Percentiles rank a stretch among this genome's conserved stretches.
phyloP scores from a whole-genome alignment of 2,888 invertebrate genomes.

The Ophion costatus region DNA sequence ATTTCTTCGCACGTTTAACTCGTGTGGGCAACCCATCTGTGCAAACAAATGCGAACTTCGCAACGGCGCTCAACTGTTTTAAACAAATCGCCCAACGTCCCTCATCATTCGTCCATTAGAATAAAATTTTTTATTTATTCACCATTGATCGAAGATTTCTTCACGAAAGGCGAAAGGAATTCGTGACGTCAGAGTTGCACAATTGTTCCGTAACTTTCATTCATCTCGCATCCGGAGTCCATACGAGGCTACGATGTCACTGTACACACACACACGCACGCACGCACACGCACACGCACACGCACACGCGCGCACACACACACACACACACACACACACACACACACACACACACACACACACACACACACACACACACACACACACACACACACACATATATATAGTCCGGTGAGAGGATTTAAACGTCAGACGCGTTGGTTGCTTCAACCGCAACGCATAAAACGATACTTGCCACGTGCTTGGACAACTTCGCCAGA shows the following conservation, averaged over 20 bases:
- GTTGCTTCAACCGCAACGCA: slow-evolving; percentile 51
- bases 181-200: slow-evolving; percentile 70
- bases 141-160: background rate
- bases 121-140: background rate
- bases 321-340: too few species aligned
- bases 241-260: slow-evolving; percentile 33
- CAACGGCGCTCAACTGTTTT: slow-evolving; percentile 26
- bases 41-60: slow-evolving; percentile 41
- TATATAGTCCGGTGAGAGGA: slow-evolving; percentile 14
- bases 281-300: too few species aligned
- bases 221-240: slow-evolving; percentile 59
- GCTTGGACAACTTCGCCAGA: slow-evolving; percentile 42
- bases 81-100: slow-evolving; percentile 38
- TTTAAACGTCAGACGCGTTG: slow-evolving; percentile 15
- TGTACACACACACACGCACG: background rate
- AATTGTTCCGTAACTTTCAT: slow-evolving; percentile 71
- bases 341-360: too few species aligned
- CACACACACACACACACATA: too few species aligned
- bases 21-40: slow-evolving; percentile 49
- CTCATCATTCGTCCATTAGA: background rate
- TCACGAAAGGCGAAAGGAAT: slow-evolving; percentile 1
- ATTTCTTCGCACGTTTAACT: slow-evolving; percentile 30
- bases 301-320: too few species aligned
- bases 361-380: too few species aligned
- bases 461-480: slow-evolving; percentile 65